phyloP scores from a whole-genome alignment of 2,797 vertebrate genomes.

The Euphonia xanthogaster region DNA sequence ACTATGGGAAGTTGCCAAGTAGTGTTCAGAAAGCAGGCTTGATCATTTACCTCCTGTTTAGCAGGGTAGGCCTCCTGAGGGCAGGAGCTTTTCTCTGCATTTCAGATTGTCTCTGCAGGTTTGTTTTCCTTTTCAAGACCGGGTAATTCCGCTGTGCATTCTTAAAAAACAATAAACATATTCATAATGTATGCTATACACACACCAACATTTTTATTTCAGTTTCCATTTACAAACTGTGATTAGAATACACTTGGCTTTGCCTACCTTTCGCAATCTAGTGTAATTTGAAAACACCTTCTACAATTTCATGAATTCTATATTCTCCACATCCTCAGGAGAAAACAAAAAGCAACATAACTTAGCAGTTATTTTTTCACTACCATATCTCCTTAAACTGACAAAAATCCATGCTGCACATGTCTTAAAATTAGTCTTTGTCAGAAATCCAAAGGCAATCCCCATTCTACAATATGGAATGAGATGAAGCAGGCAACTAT shows the following conservation, averaged over 20 bases:
- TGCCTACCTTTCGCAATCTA: not conserved
- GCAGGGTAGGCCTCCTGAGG: slow-evolving; percentile 78
- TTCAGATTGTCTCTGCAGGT: slow-evolving; percentile 73
- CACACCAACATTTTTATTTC: not conserved
- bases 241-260: not conserved
- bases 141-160: slow-evolving; percentile 74
- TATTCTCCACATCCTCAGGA: not conserved
- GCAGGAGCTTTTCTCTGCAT: slow-evolving; percentile 72
- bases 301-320: not conserved
- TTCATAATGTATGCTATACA: not conserved
- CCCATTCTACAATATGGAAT: not conserved
- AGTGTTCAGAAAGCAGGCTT: not conserved
- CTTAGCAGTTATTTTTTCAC: not conserved
- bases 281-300: not conserved
- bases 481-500: not conserved
- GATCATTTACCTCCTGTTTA: slow-evolving; percentile 83
- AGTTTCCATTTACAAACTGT: not conserved
- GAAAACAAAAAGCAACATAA: not conserved
- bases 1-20: not conserved
- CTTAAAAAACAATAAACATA: slow-evolving; percentile 29
- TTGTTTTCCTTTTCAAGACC: slow-evolving; percentile 74
- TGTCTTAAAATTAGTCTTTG: not conserved
- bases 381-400: not conserved
- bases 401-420: not conserved
- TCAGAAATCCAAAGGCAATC: not conserved